A percentile compares a stretch with the other conserved stretches of the same genome.
phyloP scores from a whole-genome alignment of 2,797 vertebrate genomes.

The Masticophis lateralis region DNA sequence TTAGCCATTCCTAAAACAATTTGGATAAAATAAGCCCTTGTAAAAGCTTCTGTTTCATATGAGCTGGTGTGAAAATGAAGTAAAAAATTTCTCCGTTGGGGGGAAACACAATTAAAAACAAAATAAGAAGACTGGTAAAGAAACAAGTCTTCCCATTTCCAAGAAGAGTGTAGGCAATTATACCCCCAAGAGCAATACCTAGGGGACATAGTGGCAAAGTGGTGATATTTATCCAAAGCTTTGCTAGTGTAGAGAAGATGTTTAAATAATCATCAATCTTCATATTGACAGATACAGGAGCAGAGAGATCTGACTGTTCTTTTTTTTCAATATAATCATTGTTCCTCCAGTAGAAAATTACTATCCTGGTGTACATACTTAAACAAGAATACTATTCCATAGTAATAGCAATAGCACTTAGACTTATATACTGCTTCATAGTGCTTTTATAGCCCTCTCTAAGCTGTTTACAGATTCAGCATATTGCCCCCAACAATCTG shows the following conservation, averaged over 20 bases:
- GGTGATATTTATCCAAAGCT: neutral
- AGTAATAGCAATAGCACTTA: no score
- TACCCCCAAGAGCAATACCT: neutral
- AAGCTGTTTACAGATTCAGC: no score
- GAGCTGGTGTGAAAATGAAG: neutral
- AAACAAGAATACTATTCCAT: neutral
- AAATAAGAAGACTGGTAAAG: conserved; percentile 5
- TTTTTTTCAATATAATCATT: neutral
- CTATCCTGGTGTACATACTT: neutral
- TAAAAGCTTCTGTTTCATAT: neutral
- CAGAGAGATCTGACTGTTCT: neutral
- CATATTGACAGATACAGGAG: neutral
- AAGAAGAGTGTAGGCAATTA: accelerated
- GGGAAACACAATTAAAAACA: neutral
- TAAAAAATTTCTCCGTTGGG: conserved; percentile 5
- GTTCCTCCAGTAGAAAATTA: neutral
- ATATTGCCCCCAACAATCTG: no score
- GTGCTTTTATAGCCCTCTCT: no score
- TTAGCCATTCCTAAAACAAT: conserved; percentile 5
- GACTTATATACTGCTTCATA: no score
- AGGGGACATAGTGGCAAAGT: neutral
- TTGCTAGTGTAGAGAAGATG: neutral
- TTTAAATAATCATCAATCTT: neutral
- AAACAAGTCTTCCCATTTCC: conserved; percentile 17
- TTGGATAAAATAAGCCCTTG: neutral